phyloP scores from a whole-genome alignment of 1,140 invertebrate species.

The Plutomurus gul region DNA sequence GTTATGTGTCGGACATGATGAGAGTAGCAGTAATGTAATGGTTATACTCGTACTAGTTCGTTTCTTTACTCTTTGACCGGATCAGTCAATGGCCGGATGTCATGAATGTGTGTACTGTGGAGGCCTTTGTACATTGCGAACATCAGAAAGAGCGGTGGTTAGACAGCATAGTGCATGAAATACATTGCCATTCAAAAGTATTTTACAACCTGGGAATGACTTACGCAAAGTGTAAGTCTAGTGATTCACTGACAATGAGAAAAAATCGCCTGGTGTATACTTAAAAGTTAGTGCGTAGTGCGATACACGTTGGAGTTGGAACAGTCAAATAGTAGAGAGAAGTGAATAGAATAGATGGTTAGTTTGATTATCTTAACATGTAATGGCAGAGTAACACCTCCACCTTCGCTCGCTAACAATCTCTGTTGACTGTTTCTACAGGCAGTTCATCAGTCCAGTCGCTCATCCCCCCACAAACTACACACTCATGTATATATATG shows the following conservation, averaged over 20 bases:
- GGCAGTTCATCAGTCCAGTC: neutral
- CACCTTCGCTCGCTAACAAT: neutral
- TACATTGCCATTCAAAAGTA: neutral
- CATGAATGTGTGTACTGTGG: neutral
- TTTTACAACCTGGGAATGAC: neutral
- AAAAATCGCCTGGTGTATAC: too few species aligned
- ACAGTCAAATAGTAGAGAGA: neutral
- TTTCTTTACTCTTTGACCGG: conserved; percentile 23
- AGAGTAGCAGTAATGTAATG: neutral
- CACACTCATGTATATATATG: neutral
- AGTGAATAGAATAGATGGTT: neutral
- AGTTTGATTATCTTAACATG: neutral
- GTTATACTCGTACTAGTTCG: neutral
- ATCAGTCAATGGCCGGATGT: conserved; percentile 38
- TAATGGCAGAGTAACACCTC: neutral
- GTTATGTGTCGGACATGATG: neutral
- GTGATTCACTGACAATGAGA: neutral
- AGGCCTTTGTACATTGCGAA: neutral
- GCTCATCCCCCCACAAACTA: neutral
- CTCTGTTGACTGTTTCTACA: neutral
- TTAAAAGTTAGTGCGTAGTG: too few species aligned
- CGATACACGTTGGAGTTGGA: too few species aligned
- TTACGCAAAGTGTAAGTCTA: conserved; percentile 2
- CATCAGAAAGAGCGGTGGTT: neutral
- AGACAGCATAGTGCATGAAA: neutral